Evolutionary conservation across 2,888 invertebrate genomes (phyloP).

Genomic region (Drosophila pseudotakahashii): DNA sequence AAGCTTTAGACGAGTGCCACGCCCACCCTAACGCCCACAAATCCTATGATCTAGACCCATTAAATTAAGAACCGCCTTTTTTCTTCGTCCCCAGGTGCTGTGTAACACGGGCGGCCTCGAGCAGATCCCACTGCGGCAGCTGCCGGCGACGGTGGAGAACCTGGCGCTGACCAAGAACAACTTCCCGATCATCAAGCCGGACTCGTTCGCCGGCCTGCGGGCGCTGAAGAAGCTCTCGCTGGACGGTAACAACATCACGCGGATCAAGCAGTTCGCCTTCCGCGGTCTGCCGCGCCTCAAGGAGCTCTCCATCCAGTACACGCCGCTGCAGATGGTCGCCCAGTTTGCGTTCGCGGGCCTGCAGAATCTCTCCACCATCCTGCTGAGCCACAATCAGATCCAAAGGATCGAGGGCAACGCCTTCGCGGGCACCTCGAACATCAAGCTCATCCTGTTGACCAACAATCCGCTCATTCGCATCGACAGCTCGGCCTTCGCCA

Average conservation of each 20-base stretch:
- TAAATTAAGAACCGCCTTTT: not conserved
- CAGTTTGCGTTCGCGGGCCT: conserved; percentile 93
- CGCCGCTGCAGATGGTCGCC: conserved; percentile 91
- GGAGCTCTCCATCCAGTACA: conserved; percentile 93
- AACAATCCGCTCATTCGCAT: conserved; percentile 94
- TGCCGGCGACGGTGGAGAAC: conserved; percentile 92
- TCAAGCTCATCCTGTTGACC: conserved; percentile 91
- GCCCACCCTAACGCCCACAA: too few relatives aligned
- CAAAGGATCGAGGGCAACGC: conserved; percentile 90
- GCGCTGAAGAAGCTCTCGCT: conserved; percentile 92
- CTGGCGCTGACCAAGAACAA: conserved; percentile 94
- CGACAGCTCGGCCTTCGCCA: conserved; percentile 92
- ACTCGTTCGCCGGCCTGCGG: conserved; percentile 93
- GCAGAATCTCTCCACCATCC: conserved; percentile 90
- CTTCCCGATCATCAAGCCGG: conserved; percentile 91
- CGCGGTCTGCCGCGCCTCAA: conserved; percentile 91
- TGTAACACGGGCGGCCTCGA: conserved; percentile 94
- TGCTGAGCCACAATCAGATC: conserved; percentile 89
- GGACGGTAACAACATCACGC: conserved; percentile 94
- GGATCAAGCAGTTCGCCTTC: conserved; percentile 94
- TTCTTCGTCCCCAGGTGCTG: conserved; percentile 89
- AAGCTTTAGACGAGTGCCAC: too few relatives aligned
- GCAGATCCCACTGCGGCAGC: conserved; percentile 90
- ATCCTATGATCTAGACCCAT: not conserved
- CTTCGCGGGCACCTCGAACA: conserved; percentile 94